Percentiles rank a stretch among this genome's conserved stretches.
phyloP scores from a whole-genome alignment of 2,797 vertebrate genomes.

The Carcharodon carcharias region DNA sequence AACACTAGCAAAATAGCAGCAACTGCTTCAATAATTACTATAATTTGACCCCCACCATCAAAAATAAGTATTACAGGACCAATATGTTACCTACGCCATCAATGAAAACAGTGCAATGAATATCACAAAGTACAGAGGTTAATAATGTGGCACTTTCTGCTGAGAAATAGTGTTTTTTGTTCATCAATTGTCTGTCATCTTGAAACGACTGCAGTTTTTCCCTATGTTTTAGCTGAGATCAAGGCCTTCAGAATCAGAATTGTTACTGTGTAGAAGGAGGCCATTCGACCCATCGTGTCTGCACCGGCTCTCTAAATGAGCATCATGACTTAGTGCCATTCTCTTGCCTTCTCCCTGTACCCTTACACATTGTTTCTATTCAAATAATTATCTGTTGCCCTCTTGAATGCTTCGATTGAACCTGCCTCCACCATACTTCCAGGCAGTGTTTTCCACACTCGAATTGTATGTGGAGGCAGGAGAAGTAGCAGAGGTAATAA shows the following conservation, averaged over 20 bases:
- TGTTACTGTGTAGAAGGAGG: no score
- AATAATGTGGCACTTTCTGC: not conserved
- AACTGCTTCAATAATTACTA: not conserved
- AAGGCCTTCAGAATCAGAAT: not conserved
- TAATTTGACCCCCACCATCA: not conserved
- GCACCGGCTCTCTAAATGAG: no score
- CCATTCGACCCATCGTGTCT: no score
- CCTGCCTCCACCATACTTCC: no score
- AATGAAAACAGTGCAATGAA: not conserved
- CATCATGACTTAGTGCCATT: no score
- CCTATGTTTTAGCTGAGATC: not conserved
- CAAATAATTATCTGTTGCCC: no score
- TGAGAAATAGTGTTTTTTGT: not conserved
- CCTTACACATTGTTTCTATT: no score
- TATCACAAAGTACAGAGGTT: not conserved
- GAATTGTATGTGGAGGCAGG: no score
- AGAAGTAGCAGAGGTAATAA: no score
- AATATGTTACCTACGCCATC: not conserved
- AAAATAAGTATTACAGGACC: not conserved
- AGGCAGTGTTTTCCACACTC: no score
- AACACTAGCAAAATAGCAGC: not conserved
- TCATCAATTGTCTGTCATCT: not conserved
- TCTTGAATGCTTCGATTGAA: no score
- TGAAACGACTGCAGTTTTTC: not conserved
- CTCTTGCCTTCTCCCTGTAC: no score